Evolutionary conservation across 2,797 vertebrate species (phyloP), one percentile per base, ranked within the genome.

Genomic region (Gila robusta): DNA sequence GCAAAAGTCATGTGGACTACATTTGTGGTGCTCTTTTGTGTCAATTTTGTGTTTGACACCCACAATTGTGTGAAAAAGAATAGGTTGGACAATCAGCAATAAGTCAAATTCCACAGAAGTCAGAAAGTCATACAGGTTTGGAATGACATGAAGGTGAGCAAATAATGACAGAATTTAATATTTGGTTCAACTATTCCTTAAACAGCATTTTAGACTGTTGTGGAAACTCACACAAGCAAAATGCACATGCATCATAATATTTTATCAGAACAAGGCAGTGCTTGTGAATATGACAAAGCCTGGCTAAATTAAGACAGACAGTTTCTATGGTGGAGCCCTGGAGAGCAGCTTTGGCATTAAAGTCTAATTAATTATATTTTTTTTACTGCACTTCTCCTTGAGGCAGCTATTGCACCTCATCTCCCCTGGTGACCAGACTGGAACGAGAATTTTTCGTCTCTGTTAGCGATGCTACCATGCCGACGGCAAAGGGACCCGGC

Each of bases 211-310:
- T 41, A 37, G 52, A 1, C 35, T 26, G 23, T 94, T 92, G 90
- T 72, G 54, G 90, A 93, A 92, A 91, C 88, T 82, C 91, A 90
- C 91, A 92, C 91, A 95, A 94, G 94, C 92, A 94, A 92, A 94
- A 94, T 94, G 94, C 93, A 91, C 91, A 94, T 93, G 89, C 78
- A 71, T 59, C 21, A 62, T 8, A 84, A 32, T 56, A 11, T 11
- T 66, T 59, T 78, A 78, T 44, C 32, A 17, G 17, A 71, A 8
- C 23, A 16, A 59, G 37, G 3, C 44, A 66, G 44, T 83, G 41
- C 17, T 67, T 64, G 12, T 64, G 32, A 66, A 80, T 85, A 47
- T 87, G 70, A 76, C 71, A 79, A 37, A 71, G 37, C 19, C 64
- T 67, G 44, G 90, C 88, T 78, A 92, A 84, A 88, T 76, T 74